Percentiles rank a stretch among this genome's conserved stretches.
phyloP scores from a whole-genome alignment of 2,113 vertebrate species.

The Protobothrops mucrosquamatus region DNA sequence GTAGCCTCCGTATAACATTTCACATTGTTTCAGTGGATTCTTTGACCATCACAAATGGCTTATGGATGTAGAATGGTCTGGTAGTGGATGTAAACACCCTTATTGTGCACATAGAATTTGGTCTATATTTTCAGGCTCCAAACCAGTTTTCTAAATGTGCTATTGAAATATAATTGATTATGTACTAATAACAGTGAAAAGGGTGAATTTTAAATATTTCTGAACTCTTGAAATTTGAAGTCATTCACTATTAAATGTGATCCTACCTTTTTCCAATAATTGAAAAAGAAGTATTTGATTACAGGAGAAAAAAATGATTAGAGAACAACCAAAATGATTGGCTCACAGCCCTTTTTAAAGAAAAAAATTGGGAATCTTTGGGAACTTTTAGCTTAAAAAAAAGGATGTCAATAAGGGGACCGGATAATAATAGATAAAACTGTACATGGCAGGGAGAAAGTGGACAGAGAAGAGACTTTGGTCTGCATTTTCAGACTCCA shows the following conservation, averaged over 20 bases:
- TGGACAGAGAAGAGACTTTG: background rate
- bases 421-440: background rate
- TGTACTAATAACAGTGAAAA: background rate
- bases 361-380: background rate
- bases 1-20: background rate
- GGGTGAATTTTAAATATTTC: background rate
- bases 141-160: background rate
- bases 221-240: background rate
- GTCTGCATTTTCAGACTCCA: background rate
- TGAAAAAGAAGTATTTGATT: background rate
- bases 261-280: background rate
- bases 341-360: background rate
- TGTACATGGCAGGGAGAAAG: background rate
- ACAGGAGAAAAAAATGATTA: background rate
- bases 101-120: background rate
- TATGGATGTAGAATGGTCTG: background rate
- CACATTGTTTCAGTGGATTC: background rate
- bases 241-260: background rate
- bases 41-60: background rate
- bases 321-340: background rate
- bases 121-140: background rate
- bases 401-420: background rate
- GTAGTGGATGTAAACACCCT: background rate
- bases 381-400: background rate
- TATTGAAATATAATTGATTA: background rate